phyloP scores from a whole-genome alignment of 64 coral and sea anemone genomes.

The Anthopleura sola region DNA sequence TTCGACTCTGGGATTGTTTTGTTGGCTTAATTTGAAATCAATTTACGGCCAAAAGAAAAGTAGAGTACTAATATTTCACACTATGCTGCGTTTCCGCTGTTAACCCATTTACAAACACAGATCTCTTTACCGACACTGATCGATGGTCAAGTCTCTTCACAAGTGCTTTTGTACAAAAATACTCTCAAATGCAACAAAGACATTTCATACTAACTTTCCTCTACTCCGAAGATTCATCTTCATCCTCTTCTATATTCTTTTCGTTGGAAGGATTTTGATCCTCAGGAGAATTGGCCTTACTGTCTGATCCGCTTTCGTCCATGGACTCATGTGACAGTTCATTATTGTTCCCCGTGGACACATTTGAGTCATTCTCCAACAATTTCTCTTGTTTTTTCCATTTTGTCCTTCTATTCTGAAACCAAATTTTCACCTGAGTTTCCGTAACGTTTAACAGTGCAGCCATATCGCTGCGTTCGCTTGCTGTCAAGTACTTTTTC shows the following conservation, averaged over 20 bases:
- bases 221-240: not conserved
- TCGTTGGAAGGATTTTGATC: not conserved
- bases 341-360: conserved; percentile 28
- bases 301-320: conserved; percentile 7
- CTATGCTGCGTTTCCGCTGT: not conserved
- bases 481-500: conserved; percentile 93
- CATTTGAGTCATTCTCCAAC: conserved; percentile 41
- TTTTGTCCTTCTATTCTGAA: conserved; percentile 99
- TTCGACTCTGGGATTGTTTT: not conserved
- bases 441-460: conserved; percentile 93
- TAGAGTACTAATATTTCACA: conserved; percentile 2
- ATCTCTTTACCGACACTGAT: not conserved
- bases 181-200: not conserved
- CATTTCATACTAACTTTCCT: conserved; percentile 5
- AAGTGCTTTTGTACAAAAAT: conserved; percentile 2
- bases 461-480: conserved; percentile 86
- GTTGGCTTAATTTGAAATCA: not conserved
- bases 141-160: not conserved
- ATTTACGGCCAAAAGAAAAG: conserved; percentile 5
- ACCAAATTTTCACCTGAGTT: conserved; percentile 99
- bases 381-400: conserved; percentile 96
- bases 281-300: not conserved
- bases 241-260: not conserved
- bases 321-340: not conserved
- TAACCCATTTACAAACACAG: conserved; percentile 12